Percentiles rank a stretch among this genome's conserved stretches.
These are phyloP conservation scores for Cydia fagiglandana DNA, from an alignment of 1,140 invertebrate genomes.

Conservation along the genomic window DNA sequence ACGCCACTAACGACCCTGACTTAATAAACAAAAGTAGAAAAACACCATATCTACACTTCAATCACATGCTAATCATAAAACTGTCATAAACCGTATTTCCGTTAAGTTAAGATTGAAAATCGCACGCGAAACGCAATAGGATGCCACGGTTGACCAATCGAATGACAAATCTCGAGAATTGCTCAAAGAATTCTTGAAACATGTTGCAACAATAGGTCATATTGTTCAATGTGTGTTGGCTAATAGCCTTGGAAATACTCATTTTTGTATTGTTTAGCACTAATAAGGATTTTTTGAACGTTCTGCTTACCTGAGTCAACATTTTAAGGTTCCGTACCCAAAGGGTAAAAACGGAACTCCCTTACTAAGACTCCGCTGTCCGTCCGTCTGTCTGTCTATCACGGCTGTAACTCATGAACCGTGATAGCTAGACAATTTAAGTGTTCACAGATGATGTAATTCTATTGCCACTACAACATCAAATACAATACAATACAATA, in stretches of 20 bases:
- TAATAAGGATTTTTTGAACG: too few species aligned
- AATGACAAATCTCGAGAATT: slow-evolving; percentile 19
- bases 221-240: neutral
- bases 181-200: slow-evolving; percentile 11
- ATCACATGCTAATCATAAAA: neutral
- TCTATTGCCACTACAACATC: too few species aligned
- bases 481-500: too few species aligned
- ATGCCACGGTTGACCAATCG: neutral
- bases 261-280: neutral
- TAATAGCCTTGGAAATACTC: neutral
- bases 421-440: too few species aligned
- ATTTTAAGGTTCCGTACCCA: too few species aligned
- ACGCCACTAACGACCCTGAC: neutral
- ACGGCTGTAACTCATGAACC: too few species aligned
- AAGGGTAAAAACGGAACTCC: too few species aligned
- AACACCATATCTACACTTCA: neutral
- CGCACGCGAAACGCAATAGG: neutral
- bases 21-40: too few species aligned
- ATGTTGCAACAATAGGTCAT: slow-evolving; percentile 8
- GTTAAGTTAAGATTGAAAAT: neutral
- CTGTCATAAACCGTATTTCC: neutral
- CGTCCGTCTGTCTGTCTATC: too few species aligned
- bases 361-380: too few species aligned
- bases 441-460: too few species aligned
- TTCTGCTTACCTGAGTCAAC: too few species aligned